Evolutionary conservation across 2,797 vertebrate species (phyloP), one percentile per base, ranked within the genome.

Genomic region (Amblyraja radiata): DNA sequence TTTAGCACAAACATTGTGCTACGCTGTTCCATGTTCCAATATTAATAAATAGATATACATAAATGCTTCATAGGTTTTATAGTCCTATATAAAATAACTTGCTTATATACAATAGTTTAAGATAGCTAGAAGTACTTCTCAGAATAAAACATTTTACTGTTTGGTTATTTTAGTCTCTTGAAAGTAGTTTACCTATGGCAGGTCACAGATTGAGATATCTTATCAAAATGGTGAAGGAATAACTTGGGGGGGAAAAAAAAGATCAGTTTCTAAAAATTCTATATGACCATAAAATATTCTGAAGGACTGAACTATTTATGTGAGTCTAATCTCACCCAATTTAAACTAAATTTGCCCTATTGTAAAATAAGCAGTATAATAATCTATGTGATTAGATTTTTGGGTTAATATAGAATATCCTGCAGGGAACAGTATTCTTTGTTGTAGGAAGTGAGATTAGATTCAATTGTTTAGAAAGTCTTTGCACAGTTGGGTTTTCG

Each of bases 401-500:
- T 54, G 71, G 71, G 71, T 92, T 92, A 76, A 76, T 92, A 39
- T 92, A 74, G 23, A 76, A 39, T 92, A 74, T 92, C 71, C 90
- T 73, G 68, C 90, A 32, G 76, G 90, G 90, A 71, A 92, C 39
- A 92, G 90, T 46, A 14, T 71, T 91, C 21, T 76, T 71, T 76
- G 39, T 76, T 92, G 90, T 58, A 90, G 93, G 76, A 93, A 93
- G 93, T 65, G 10, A 18, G 77, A 93, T 93, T 88, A 92, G 94
- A 93, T 93, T 93, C 54, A 0, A 94, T 94, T 39, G 81, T 94
- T 84, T 63, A 76, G 93, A 93, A 93, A 93, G 71, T 92, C 71
- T 92, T 92, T 16, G 90, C 71, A 76, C 54, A 39, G 36, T 92
- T 74, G 68, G 28, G 54, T 92, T 80, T 91, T 74, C 76, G 94